Percentiles rank a stretch among this genome's conserved stretches.
phyloP scores from a whole-genome alignment of 2,888 invertebrate species.

The Lampropteryx suffumata region DNA sequence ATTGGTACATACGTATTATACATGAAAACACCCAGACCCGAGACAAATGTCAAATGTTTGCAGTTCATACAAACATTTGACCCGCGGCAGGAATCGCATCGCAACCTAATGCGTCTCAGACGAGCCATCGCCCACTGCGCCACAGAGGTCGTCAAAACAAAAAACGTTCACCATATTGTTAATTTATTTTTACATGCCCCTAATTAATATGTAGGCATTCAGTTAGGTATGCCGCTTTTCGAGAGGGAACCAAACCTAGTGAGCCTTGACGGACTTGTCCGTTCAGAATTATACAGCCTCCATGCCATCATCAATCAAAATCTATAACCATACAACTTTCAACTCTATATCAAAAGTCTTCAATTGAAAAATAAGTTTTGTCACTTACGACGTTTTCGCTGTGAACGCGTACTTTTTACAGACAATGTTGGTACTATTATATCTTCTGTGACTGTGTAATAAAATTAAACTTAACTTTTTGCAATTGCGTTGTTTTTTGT shows the following conservation, averaged over 20 bases:
- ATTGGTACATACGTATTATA: no score
- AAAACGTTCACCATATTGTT: no score
- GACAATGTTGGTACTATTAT: no score
- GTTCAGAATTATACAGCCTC: slow-evolving; percentile 1
- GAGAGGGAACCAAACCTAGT: slow-evolving; percentile 12
- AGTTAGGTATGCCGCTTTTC: slow-evolving; percentile 6
- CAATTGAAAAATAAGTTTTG: slow-evolving; percentile 8
- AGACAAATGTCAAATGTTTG: no score
- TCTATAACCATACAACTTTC: background rate
- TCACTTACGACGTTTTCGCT: background rate
- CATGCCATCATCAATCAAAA: slow-evolving; percentile 13
- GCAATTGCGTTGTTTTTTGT: background rate
- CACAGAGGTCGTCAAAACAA: no score
- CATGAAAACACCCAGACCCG: no score
- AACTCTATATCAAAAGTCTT: background rate
- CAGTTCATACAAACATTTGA: no score
- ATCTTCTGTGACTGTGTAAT: no score
- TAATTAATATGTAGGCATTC: slow-evolving; percentile 2
- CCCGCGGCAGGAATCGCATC: no score
- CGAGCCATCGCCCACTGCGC: no score
- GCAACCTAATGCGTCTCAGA: no score
- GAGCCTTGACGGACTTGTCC: slow-evolving; percentile 23
- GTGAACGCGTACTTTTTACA: background rate
- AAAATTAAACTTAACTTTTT: background rate
- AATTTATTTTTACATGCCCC: background rate